Evolutionary conservation across 2,888 invertebrate species (phyloP), one percentile per base, ranked within the genome.

Genomic region (Calliphora vomitoria): DNA sequence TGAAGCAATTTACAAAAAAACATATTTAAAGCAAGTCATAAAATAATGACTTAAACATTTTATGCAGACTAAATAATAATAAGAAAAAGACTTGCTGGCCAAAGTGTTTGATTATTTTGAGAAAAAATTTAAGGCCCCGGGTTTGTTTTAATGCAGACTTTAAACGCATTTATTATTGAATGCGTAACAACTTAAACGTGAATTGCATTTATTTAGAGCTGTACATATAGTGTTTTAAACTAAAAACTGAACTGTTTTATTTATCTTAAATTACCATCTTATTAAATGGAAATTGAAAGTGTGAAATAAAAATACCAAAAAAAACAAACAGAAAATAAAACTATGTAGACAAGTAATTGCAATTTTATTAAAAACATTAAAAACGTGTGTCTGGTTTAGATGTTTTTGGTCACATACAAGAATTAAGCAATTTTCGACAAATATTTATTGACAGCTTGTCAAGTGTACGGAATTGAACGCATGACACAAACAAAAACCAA

Each of bases 151-250:
- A 6, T 35, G 5, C 35, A 35, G 35, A 35, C 35, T 35, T 44
- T 44, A 13, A 4, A 11, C 13, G 44, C 11, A 44, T 44, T 44
- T 2, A 11, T 44, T 13, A 10, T 10, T 3, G 3, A 44, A 71
- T 76, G 82, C 62, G 53, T 76, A 83, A 62, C 50, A 35, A 35
- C 18, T 25, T 31, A 71, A 71, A 62, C 82, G 82, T 76, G 82
- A 18, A 53, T 35, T 76, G 69, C 62, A 76, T 82, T 76, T 18
- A 47, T 44, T 66, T 25, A 5, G 6, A 50, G 8, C 44, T 10
- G 13, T n/a, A n/a, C n/a, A n/a, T 44, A 50, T 10, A 35, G 35
- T 64, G 6, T 64, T 64, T 66, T 66, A 38, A n/a, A 11, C 11
- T 5, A 20, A 13, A 44, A 64, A 64, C 13, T 64, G 6, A 18